phyloP scores from a whole-genome alignment of 2,797 vertebrate species.

The Argya squamiceps region DNA sequence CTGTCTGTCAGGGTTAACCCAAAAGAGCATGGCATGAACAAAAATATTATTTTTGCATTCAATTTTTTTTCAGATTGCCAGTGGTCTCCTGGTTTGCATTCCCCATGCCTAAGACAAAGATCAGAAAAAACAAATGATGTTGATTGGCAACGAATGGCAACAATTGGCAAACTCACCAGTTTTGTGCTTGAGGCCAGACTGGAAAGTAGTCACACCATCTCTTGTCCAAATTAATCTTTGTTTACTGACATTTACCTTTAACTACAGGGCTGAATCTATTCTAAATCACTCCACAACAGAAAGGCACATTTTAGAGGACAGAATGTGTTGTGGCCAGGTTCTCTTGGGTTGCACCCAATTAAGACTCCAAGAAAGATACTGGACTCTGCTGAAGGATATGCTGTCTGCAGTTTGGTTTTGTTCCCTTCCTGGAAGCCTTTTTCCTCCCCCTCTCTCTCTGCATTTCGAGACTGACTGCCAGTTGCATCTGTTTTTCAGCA shows the following conservation, averaged over 20 bases:
- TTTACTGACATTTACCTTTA: not conserved
- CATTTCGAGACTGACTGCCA: not conserved
- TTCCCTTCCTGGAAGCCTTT: not conserved
- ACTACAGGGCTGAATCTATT: not conserved
- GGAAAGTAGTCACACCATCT: not conserved
- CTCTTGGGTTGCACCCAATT: not conserved
- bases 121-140: not conserved
- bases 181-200: not conserved
- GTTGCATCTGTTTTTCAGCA: not conserved
- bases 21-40: not conserved
- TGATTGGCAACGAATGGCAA: not conserved
- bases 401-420: not conserved
- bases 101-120: not conserved
- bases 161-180: not conserved
- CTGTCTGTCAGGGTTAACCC: not conserved
- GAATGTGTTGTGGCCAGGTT: not conserved
- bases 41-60: not conserved
- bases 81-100: not conserved
- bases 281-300: not conserved
- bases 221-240: not conserved
- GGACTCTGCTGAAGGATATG: not conserved
- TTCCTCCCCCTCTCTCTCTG: rapidly evolving
- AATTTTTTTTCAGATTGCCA: not conserved
- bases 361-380: not conserved
- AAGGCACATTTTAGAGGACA: not conserved